A percentile compares a stretch with the other conserved stretches of the same genome.
Evolutionary conservation across 1,140 invertebrate species (phyloP).

Genomic region (Euwallacea similis): DNA sequence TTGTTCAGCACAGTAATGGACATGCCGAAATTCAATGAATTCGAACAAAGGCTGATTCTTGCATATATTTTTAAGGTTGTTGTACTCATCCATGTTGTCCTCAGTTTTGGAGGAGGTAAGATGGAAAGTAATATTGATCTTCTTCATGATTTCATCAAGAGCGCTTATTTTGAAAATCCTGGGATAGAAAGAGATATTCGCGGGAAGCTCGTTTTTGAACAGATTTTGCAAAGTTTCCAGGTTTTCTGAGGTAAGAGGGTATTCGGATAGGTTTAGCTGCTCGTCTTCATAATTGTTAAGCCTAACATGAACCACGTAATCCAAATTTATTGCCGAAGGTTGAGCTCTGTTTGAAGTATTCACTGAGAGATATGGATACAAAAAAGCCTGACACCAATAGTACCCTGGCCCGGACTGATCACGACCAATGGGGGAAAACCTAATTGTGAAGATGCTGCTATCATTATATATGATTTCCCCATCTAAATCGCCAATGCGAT

Average conservation of each 20-base stretch:
- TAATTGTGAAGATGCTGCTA: neutral
- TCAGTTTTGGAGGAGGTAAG: constrained; percentile 24
- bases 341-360: constrained; percentile 6
- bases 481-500: constrained; percentile 15
- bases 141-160: constrained; percentile 24
- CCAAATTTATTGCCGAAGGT: constrained; percentile 21
- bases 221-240: constrained; percentile 28
- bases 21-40: constrained; percentile 30
- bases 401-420: constrained; percentile 30
- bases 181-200: constrained; percentile 21
- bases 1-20: constrained; percentile 18
- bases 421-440: constrained; percentile 13
- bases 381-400: constrained; percentile 42
- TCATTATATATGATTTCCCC: neutral
- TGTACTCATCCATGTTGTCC: constrained; percentile 18
- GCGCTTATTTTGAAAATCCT: constrained; percentile 36
- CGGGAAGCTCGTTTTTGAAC: constrained; percentile 19
- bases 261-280: constrained; percentile 7
- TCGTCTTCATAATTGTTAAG: constrained; percentile 22
- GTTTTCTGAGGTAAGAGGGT: constrained; percentile 26
- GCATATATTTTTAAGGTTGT: constrained; percentile 12
- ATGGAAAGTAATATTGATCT: constrained; percentile 36
- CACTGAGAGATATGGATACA: constrained; percentile 31
- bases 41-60: constrained; percentile 22
- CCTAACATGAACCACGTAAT: constrained; percentile 29